Percentiles rank a stretch among this genome's conserved stretches.
phyloP scores from a whole-genome alignment of 2,797 vertebrate genomes.

The Oophaga sylvatica region DNA sequence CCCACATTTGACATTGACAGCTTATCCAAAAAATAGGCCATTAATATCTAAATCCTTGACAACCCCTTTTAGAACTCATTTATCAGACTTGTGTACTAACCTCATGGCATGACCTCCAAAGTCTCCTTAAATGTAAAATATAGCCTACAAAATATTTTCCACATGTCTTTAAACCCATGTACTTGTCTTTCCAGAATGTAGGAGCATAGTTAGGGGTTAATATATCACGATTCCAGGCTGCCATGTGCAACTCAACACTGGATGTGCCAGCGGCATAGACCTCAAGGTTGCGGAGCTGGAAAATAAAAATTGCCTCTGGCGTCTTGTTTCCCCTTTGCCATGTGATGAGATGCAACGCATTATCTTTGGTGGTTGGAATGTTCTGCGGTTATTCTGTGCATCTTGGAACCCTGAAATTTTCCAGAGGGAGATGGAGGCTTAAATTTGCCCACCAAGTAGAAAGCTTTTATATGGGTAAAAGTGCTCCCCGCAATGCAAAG shows the following conservation, averaged over 20 bases:
- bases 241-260: slow-evolving; percentile 44
- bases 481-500: not conserved
- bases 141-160: not conserved
- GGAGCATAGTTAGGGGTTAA: slow-evolving; percentile 37
- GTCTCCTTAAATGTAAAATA: not conserved
- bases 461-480: not conserved
- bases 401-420: slow-evolving; percentile 48
- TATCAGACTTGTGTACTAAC: not conserved
- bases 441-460: slow-evolving; percentile 12
- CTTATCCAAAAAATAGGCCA: too few relatives aligned
- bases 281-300: slow-evolving; percentile 54
- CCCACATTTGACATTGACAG: too few relatives aligned
- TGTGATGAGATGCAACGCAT: slow-evolving; percentile 38
- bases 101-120: not conserved
- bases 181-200: not conserved
- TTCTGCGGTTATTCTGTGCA: slow-evolving; percentile 52
- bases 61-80: not conserved
- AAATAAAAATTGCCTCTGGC: slow-evolving; percentile 49
- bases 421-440: slow-evolving; percentile 42
- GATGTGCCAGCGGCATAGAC: slow-evolving; percentile 48
- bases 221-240: slow-evolving; percentile 7
- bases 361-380: slow-evolving; percentile 57
- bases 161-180: not conserved
- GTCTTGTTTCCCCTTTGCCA: slow-evolving; percentile 25
- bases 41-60: too few relatives aligned